These are phyloP conservation scores for Fopius arisanus DNA, from an alignment of 1,140 invertebrate genomes.

Conservation along the genomic window DNA sequence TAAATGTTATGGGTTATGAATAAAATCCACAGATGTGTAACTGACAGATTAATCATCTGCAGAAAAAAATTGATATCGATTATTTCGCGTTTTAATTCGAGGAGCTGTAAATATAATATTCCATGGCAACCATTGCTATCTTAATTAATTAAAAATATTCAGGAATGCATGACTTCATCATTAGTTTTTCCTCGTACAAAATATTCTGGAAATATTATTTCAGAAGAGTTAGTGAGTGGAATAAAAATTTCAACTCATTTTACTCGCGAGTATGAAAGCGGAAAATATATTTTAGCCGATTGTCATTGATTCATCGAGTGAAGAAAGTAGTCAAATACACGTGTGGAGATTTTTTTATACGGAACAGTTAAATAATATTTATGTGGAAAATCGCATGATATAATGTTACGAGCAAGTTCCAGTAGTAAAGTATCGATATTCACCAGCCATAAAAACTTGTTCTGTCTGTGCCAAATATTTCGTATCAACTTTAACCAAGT, in stretches of 20 bases:
- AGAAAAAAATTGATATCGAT: not conserved
- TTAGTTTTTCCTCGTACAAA: too few species aligned
- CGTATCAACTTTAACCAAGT: not conserved
- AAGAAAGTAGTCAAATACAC: not conserved
- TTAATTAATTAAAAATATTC: too few species aligned
- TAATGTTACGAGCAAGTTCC: not conserved
- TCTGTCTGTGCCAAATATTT: not conserved
- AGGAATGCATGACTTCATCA: too few species aligned
- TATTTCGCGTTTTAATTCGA: not conserved
- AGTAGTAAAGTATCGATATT: conserved; percentile 3
- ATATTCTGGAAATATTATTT: not conserved
- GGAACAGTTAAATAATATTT: conserved; percentile 20
- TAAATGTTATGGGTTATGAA: not conserved
- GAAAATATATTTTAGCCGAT: not conserved
- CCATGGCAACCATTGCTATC: too few species aligned
- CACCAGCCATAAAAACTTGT: conserved; percentile 6
- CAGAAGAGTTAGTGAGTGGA: not conserved
- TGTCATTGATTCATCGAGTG: conserved; percentile 7
- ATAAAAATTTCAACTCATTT: not conserved
- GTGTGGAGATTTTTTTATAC: not conserved
- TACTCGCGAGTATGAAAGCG: not conserved
- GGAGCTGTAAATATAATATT: too few species aligned
- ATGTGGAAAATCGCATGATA: conserved; percentile 24
- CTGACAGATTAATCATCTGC: not conserved
- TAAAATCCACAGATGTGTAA: not conserved